These are phyloP conservation scores for Neomonachus schauinslandi DNA, from an alignment of 2,113 vertebrate genomes.

Conservation along the genomic window DNA sequence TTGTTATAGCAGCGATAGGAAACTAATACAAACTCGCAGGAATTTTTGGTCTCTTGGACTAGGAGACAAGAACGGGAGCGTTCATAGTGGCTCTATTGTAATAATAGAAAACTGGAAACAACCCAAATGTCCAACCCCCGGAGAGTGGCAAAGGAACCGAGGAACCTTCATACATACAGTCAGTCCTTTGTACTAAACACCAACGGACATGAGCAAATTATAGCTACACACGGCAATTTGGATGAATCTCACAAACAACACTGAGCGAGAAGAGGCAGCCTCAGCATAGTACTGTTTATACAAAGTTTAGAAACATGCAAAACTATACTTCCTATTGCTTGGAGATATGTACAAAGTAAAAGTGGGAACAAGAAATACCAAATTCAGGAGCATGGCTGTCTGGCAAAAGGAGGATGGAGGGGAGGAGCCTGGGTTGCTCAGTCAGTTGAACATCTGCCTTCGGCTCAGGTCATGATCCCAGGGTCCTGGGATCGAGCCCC, in stretches of 20 bases:
- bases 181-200: not conserved
- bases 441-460: no score
- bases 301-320: slow-evolving; percentile 6
- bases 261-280: not conserved
- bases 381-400: not conserved
- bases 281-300: not conserved
- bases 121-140: not conserved
- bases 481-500: no score
- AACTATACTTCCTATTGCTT: not conserved
- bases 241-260: not conserved
- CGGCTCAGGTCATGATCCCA: no score
- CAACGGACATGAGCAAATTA: not conserved
- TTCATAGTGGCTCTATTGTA: not conserved
- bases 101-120: not conserved
- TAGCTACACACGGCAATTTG: not conserved
- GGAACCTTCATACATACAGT: accelerated
- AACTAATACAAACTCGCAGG: not conserved
- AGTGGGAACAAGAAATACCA: not conserved
- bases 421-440: no score
- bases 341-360: not conserved
- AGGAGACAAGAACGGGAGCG: not conserved
- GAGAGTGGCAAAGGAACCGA: not conserved
- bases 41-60: not conserved
- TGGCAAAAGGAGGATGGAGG: no score
- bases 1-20: not conserved